Percentiles rank a stretch among this genome's conserved stretches.
Evolutionary conservation across 2,888 invertebrate genomes (phyloP).

Genomic region (Erebia aethiops): DNA sequence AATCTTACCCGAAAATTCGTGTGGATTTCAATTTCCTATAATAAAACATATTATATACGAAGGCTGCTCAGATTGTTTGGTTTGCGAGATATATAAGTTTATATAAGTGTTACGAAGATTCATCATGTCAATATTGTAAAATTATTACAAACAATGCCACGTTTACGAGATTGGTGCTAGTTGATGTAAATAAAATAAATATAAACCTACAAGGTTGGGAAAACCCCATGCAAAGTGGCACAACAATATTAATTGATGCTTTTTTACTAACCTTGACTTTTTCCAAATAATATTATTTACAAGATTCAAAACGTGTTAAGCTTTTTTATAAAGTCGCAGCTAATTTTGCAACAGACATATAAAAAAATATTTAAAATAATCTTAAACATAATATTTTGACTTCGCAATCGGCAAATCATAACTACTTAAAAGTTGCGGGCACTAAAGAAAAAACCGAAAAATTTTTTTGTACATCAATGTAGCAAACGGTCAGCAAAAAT

Average conservation of each 20-base stretch:
- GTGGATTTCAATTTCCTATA: neutral
- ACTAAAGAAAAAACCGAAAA: neutral
- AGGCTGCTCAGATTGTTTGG: neutral
- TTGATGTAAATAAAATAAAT: neutral
- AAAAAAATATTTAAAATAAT: slow-evolving; percentile 5
- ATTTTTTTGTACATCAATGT: neutral
- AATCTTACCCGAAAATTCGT: neutral
- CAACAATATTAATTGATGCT: slow-evolving; percentile 20
- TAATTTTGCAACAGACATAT: slow-evolving; percentile 1
- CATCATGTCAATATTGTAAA: slow-evolving; percentile 19
- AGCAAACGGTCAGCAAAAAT: neutral
- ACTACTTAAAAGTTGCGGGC: neutral
- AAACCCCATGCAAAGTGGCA: slow-evolving; percentile 27
- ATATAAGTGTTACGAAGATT: neutral
- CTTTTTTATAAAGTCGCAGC: slow-evolving; percentile 1
- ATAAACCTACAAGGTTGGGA: slow-evolving; percentile 32
- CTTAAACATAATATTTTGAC: neutral
- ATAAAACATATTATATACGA: slow-evolving; percentile 8
- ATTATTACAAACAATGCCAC: slow-evolving; percentile 23
- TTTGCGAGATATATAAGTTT: neutral
- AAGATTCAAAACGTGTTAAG: neutral
- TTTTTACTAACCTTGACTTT: slow-evolving; percentile 25
- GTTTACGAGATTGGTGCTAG: slow-evolving; percentile 21
- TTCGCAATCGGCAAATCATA: neutral
- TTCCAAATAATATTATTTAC: neutral